A percentile compares a stretch with the other conserved stretches of the same genome.
phyloP scores from a whole-genome alignment of 2,113 vertebrate genomes.

The Hydrolagus affinis region DNA sequence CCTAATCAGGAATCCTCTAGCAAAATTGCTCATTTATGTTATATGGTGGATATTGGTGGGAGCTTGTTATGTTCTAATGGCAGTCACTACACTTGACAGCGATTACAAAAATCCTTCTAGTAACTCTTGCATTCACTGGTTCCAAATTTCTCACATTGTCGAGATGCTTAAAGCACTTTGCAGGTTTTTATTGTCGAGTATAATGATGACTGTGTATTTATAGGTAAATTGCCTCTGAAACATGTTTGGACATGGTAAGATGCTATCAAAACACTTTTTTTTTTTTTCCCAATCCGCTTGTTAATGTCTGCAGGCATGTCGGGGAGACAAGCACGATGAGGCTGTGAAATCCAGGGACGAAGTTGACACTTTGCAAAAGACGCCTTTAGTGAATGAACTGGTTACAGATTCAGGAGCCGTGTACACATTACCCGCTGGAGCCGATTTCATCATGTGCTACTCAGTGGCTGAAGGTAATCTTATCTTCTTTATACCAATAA shows the following conservation, averaged over 20 bases:
- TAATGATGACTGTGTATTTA: too few relatives aligned
- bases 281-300: neutral
- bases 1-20: too few relatives aligned
- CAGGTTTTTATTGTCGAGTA: too few relatives aligned
- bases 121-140: too few relatives aligned
- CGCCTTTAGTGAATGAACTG: constrained; percentile 44
- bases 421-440: constrained; percentile 78
- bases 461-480: constrained; percentile 84
- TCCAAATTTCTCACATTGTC: too few relatives aligned
- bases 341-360: constrained; percentile 60
- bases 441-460: constrained; percentile 95
- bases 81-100: too few relatives aligned
- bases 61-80: too few relatives aligned
- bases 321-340: constrained; percentile 72
- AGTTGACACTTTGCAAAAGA: constrained; percentile 44
- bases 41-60: too few relatives aligned
- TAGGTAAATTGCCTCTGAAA: neutral
- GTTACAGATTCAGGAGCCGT: constrained; percentile 70
- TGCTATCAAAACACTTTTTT: neutral
- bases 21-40: too few relatives aligned
- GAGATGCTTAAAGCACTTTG: too few relatives aligned
- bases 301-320: constrained; percentile 65
- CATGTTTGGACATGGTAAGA: neutral
- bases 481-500: too few relatives aligned
- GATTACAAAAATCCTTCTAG: too few relatives aligned